Base-by-base conservation (phyloP, 2,888 invertebrate species). In the Pammene fasciana region DNA sequence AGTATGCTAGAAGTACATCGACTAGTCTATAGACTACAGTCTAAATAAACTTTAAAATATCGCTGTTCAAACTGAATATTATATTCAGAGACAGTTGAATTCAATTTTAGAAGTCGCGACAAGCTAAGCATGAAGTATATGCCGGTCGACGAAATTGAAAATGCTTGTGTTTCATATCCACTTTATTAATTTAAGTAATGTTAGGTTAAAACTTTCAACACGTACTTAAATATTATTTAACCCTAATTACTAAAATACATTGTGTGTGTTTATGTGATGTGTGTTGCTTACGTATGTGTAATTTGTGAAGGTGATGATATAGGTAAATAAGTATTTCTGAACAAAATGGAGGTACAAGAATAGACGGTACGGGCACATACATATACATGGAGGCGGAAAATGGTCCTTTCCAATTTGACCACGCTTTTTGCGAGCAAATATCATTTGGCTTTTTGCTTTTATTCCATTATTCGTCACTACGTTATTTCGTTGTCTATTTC, bases 371-470 rank as follows among this genome's bases (percentile, higher is more conserved):
- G 26, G 26, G 38, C 61, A 26, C 38, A 14, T 55, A 34, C 14
- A 48, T 9, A 10, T 48, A 59, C 45, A 26, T 59, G n/a, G 50
- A 52, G 41, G 41, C 62, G 52, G 62, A 62, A 62, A 46, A 62
- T 52, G 13, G 41, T 41, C 43, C 43, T 36, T 50, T 26, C 50
- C 55, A 50, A 68, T 68, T 56, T 43, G 50, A 62, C 54, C 55
- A 46, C 16, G 38, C 59, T 16, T 48, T 62, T 68, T 62, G 68
- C 36, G 48, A 6, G 66, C 16, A 68, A 62, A 68, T 62, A 41
- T 10, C 62, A 59, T 67, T 66, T 50, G 48, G 14, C 55, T 62
- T 50, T 50, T 62, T 56, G 52, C 60, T 60, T 45, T 68, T 48
- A 56, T 34, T 14, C 54, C 45, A 56, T 43, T 50, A 56, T 56